phyloP scores from a whole-genome alignment of 2,888 invertebrate species.

The Drosophila helvetica region DNA sequence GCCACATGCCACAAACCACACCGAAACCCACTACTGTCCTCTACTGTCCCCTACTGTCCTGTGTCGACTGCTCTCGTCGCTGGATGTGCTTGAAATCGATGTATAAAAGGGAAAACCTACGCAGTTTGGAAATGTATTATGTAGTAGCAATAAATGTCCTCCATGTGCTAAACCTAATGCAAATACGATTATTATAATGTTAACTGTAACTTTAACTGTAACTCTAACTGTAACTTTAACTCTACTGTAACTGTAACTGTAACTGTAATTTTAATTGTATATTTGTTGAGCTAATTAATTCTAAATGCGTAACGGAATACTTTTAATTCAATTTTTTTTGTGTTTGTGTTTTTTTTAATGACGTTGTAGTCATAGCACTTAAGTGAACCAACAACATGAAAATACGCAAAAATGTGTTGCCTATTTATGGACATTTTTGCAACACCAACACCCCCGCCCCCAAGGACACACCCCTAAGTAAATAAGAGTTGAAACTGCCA shows the following conservation, averaged over 20 bases:
- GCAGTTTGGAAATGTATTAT: constrained; percentile 62
- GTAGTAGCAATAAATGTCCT: constrained; percentile 80
- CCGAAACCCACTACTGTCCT: background rate
- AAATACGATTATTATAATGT: constrained; percentile 47
- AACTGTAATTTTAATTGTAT: constrained; percentile 58
- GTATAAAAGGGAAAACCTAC: constrained; percentile 40
- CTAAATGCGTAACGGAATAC: constrained; percentile 57
- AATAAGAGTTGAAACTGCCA: constrained; percentile 62
- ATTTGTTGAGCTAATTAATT: constrained; percentile 70
- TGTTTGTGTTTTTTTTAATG: constrained; percentile 63
- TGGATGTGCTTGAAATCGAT: constrained; percentile 23
- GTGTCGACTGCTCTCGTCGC: constrained; percentile 8
- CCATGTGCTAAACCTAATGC: constrained; percentile 81
- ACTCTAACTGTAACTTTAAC: constrained; percentile 43
- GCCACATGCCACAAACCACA: background rate
- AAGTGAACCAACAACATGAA: constrained; percentile 46
- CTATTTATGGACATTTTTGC: constrained; percentile 37
- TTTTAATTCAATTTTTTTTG: constrained; percentile 65
- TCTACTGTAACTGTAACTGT: constrained; percentile 15
- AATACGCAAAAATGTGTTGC: constrained; percentile 29
- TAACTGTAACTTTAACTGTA: constrained; percentile 21
- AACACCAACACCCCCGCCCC: constrained; percentile 6
- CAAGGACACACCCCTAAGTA: constrained; percentile 6
- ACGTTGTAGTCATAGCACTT: constrained; percentile 82
- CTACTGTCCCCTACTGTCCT: background rate